Conservation (phyloP, 1,140 invertebrate genomes). For the Tetranychus cinnabarinus region DNA sequence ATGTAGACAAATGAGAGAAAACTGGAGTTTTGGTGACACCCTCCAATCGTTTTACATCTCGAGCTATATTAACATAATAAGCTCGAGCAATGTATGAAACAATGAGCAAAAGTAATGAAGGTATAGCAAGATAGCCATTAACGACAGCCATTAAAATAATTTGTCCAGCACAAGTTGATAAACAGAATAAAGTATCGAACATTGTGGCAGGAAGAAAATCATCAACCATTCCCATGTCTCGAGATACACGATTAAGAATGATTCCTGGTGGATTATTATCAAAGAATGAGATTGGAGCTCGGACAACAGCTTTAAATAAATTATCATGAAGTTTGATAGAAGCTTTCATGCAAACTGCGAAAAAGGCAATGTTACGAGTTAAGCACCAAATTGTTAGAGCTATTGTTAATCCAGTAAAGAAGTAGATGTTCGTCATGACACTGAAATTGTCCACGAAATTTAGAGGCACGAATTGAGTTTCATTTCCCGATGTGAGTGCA, state of each 20-base stretch:
- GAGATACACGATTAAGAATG: conserved; percentile 58
- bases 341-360: conserved; percentile 46
- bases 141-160: conserved; percentile 41
- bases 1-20: conserved; percentile 27
- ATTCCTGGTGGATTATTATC: conserved; percentile 49
- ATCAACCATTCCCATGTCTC: conserved; percentile 68
- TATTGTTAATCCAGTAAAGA: conserved; percentile 21
- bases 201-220: conserved; percentile 44
- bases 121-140: too few species aligned
- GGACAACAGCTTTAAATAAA: conserved; percentile 55
- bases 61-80: conserved; percentile 54
- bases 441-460: neutral
- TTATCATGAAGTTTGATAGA: conserved; percentile 50
- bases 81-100: conserved; percentile 41
- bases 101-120: conserved; percentile 21
- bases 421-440: conserved; percentile 2
- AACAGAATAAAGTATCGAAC: conserved; percentile 57
- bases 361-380: conserved; percentile 40
- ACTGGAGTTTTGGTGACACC: conserved; percentile 26
- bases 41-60: conserved; percentile 64
- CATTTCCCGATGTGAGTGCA: too few species aligned
- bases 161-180: conserved; percentile 28
- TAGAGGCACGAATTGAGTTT: neutral
- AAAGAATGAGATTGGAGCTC: conserved; percentile 63
- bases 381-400: conserved; percentile 21